phyloP scores from a whole-genome alignment of 1,140 invertebrate genomes.

The Colletes gigas region DNA sequence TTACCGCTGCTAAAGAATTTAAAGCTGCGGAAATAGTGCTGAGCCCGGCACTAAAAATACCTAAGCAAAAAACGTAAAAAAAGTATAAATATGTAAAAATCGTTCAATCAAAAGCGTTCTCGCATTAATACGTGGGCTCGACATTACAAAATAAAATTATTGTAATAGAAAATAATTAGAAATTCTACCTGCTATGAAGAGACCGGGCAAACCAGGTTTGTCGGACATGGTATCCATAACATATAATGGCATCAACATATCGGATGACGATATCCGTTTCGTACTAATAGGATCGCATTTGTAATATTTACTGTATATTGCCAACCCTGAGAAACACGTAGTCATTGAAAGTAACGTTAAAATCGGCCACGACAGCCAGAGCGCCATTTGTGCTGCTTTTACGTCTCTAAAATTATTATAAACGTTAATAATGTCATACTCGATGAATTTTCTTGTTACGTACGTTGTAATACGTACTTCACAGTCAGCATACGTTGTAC shows the following conservation, averaged over 20 bases:
- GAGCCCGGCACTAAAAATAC: constrained; percentile 92
- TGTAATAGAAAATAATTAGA: neutral
- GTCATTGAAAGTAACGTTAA: constrained; percentile 85
- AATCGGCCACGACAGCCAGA: constrained; percentile 88
- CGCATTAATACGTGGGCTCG: neutral
- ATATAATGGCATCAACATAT: constrained; percentile 89
- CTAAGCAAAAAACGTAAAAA: constrained; percentile 60
- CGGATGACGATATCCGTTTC: constrained; percentile 80
- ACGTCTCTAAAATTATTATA: constrained; percentile 77
- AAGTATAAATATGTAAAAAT: neutral
- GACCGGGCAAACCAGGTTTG: constrained; percentile 87
- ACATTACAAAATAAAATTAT: no score
- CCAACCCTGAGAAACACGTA: constrained; percentile 89
- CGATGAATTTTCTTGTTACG: neutral
- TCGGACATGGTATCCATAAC: constrained; percentile 88
- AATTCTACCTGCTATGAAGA: constrained; percentile 87
- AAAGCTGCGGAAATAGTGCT: constrained; percentile 92
- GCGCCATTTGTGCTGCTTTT: constrained; percentile 83
- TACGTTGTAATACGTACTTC: constrained; percentile 75
- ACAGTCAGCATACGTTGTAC: constrained; percentile 93
- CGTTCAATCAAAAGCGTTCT: neutral
- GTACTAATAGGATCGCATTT: constrained; percentile 87
- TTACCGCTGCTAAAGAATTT: constrained; percentile 93
- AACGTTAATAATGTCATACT: neutral
- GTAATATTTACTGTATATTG: constrained; percentile 89